These are phyloP conservation scores for Protobothrops flavoviridis DNA, from an alignment of 2,113 vertebrate species.

Conservation along the genomic window DNA sequence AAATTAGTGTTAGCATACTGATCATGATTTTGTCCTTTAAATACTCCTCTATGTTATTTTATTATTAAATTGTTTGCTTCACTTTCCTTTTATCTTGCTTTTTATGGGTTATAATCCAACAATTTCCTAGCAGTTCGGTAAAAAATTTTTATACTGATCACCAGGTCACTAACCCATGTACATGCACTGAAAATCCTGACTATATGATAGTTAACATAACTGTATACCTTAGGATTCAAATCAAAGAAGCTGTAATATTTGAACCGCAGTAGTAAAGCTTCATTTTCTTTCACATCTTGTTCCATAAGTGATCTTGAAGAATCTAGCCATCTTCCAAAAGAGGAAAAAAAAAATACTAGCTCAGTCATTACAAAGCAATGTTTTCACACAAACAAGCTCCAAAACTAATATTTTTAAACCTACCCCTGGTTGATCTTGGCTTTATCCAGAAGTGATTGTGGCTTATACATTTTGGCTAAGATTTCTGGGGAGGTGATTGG, in stretches of 20 bases:
- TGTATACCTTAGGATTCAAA: constrained; percentile 96
- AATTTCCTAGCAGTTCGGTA: background rate
- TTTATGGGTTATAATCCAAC: background rate
- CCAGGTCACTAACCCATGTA: background rate
- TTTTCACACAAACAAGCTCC: background rate
- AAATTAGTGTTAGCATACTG: background rate
- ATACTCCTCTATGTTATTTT: background rate
- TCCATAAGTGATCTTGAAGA: constrained; percentile 98
- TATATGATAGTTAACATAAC: background rate
- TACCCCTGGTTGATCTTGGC: constrained; percentile 99
- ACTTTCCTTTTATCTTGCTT: background rate
- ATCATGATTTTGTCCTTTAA: background rate
- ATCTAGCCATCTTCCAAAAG: constrained; percentile 87
- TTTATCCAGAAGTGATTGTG: constrained; percentile 95
- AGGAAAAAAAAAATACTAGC: background rate
- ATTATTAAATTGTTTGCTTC: background rate
- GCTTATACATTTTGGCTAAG: constrained; percentile 95
- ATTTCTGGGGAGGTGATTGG: constrained; percentile 93
- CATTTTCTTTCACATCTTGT: constrained; percentile 97
- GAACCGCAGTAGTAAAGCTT: constrained; percentile 94
- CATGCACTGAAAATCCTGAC: background rate
- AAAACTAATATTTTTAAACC: constrained; percentile 54
- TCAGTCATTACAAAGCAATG: accelerated
- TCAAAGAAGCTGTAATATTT: constrained; percentile 99
- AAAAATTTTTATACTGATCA: background rate